Base-by-base conservation (phyloP, 2,888 invertebrate genomes). In the Sminthurinus aureus region DNA sequence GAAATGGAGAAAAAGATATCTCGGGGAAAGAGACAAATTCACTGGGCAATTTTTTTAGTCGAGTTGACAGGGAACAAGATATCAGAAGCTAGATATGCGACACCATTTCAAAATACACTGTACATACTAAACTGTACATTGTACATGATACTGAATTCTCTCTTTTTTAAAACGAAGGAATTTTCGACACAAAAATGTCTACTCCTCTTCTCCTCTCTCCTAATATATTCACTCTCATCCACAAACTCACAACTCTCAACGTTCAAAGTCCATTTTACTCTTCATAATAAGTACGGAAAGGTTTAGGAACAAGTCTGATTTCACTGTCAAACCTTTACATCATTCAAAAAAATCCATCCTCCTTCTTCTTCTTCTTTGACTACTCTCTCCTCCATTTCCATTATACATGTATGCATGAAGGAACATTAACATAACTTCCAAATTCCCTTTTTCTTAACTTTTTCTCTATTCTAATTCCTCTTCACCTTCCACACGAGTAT, bases 21-120 rank as follows among this genome's bases (percentile, higher is more conserved):
- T 20, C 8, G 67, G 67, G 67, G n/a, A n/a, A 67, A 22, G 71
- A 71, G 8, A 71, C 24, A 71, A 26, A 13, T 58, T 58, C 58
- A 58, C 18, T 58, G 58, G 58, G 58, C 58, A 58, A 71, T 71
- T 71, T 71, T 71, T 71, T 71, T 71, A 24, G 26, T 71, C 20
- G 15, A 71, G 6, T 24, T 71, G 71, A 71, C 71, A 71, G 26
- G 24, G 13, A 71, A 71, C 24, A 71, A 71, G 26, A 71, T 71
- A 24, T 2, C 24, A 71, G 13, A 38, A 38, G 38, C 38, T 38
- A 71, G 24, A 1, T 22, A 71, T 71, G 8, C 24, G 26, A 71
- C 24, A 24, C 24, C 6, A 71, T 71, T 71, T 24, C 24, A 71
- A 71, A 24, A 71, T 71, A 38, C 38, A 38, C 38, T 38, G 38